Evolutionary conservation across 2,113 vertebrate genomes (phyloP).

Genomic region (Casuarius casuarius): DNA sequence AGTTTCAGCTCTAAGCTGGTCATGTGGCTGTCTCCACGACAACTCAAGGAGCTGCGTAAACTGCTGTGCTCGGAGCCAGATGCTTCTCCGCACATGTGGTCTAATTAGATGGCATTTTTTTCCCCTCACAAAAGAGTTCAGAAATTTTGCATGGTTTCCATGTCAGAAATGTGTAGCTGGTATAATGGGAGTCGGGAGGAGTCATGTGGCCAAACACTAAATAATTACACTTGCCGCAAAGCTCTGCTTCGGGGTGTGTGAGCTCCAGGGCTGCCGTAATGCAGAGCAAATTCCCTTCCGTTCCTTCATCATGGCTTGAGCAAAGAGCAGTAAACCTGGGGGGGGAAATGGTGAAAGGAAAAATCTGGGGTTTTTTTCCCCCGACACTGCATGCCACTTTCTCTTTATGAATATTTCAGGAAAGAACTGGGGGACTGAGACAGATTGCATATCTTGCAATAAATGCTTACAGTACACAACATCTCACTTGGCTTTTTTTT

Average conservation of each 20-base stretch:
- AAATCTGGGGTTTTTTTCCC: not conserved
- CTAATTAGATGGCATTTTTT: conserved; percentile 76
- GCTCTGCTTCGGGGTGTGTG: rapidly evolving
- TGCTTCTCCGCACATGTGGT: conserved; percentile 80
- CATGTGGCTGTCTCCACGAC: conserved; percentile 79
- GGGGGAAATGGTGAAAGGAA: not conserved
- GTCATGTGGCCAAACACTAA: not conserved
- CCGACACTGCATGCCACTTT: not conserved
- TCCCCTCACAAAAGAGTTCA: not conserved
- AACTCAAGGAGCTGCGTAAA: conserved; percentile 69
- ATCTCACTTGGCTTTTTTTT: rapidly evolving
- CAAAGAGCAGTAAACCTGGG: not conserved
- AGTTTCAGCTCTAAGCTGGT: conserved; percentile 68
- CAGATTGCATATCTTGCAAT: not conserved
- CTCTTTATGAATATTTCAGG: not conserved
- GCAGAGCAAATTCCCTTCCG: not conserved
- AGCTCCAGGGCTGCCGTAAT: not conserved
- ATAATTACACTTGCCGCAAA: not conserved
- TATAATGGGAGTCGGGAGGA: not conserved
- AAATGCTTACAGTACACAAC: not conserved
- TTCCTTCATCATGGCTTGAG: not conserved
- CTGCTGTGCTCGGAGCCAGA: conserved; percentile 77
- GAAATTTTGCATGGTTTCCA: not conserved
- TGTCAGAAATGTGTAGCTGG: not conserved
- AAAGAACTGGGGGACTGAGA: not conserved